These are phyloP conservation scores for Marmota flaviventris DNA, from an alignment of 2,113 vertebrate genomes.

Conservation along the genomic window DNA sequence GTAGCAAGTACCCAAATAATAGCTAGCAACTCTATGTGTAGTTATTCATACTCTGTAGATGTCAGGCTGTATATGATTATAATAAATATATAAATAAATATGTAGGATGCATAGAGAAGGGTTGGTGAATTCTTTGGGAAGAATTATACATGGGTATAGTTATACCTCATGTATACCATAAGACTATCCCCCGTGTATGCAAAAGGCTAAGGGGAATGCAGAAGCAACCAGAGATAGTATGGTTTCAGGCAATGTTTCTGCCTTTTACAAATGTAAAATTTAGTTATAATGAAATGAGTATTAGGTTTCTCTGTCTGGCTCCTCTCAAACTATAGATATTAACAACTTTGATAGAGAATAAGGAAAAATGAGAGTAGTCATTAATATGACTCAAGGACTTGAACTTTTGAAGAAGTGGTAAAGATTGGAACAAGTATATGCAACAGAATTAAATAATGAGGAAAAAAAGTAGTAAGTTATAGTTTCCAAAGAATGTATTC, in stretches of 20 bases:
- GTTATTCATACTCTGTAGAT: slow-evolving; percentile 8
- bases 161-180: not conserved
- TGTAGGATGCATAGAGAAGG: not conserved
- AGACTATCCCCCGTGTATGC: not conserved
- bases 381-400: not conserved
- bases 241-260: not conserved
- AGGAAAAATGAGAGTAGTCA: not conserved
- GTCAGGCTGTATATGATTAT: not conserved
- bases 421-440: not conserved
- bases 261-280: slow-evolving; percentile 23
- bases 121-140: not conserved
- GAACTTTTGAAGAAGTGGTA: not conserved
- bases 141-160: not conserved
- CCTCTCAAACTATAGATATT: not conserved
- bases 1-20: slow-evolving; percentile 22
- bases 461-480: not conserved
- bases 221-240: not conserved
- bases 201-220: not conserved
- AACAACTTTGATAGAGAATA: not conserved
- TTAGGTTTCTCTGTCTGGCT: not conserved
- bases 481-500: not conserved
- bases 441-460: not conserved
- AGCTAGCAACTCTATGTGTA: not conserved
- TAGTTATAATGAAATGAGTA: not conserved
- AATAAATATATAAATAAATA: not conserved